Conservation (phyloP, 2,888 invertebrate species). For the Xanthia togata region DNA sequence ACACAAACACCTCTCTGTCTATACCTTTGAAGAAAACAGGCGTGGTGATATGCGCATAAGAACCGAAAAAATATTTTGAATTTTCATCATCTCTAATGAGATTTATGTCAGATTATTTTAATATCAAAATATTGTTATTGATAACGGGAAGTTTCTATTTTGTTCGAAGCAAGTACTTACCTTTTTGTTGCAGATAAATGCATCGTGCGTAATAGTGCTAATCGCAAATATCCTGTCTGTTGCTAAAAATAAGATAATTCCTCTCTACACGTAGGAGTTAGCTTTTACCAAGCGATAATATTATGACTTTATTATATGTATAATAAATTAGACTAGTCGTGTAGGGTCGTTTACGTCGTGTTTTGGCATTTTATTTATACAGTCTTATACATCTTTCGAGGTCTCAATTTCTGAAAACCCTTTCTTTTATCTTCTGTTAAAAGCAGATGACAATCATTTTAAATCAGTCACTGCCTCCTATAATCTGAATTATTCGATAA, state of each 20-base stretch:
- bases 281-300: not conserved
- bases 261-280: not conserved
- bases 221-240: constrained; percentile 20
- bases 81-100: no score
- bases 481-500: not conserved
- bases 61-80: no score
- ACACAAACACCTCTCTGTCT: not conserved
- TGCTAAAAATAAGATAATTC: constrained; percentile 8
- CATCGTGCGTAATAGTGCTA: not conserved
- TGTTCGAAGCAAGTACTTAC: not conserved
- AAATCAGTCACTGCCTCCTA: not conserved
- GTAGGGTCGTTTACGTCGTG: not conserved
- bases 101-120: not conserved
- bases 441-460: not conserved
- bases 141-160: not conserved
- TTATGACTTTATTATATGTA: no score
- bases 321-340: not conserved
- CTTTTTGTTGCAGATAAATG: constrained; percentile 24
- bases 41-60: not conserved
- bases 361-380: not conserved
- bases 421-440: not conserved
- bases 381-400: not conserved
- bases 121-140: not conserved
- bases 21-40: not conserved
- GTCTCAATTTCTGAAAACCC: not conserved